Evolutionary conservation across 1,140 invertebrate species (phyloP).

Genomic region (Halesus radiatus): DNA sequence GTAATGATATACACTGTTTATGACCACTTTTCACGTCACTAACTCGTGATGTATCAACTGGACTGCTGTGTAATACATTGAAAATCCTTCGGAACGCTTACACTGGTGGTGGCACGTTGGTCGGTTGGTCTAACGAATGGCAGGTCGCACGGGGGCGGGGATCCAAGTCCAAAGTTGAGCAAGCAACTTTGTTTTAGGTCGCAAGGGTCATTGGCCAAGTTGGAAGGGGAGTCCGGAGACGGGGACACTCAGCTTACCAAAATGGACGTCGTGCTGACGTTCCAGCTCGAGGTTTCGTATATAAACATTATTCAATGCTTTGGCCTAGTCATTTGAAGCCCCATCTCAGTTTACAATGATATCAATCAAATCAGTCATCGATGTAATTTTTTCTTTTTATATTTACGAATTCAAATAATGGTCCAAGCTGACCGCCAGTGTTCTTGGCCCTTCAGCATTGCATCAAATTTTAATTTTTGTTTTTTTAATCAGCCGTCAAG

Average conservation of each 20-base stretch:
- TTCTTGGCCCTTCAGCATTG: too few species aligned
- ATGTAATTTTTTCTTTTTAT: too few species aligned
- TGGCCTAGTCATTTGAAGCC: background rate
- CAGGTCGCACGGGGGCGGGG: conserved; percentile 56
- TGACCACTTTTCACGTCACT: too few species aligned
- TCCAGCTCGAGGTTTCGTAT: conserved; percentile 91
- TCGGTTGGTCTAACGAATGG: background rate
- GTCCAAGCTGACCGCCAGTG: too few species aligned
- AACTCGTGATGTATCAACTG: too few species aligned
- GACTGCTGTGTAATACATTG: too few species aligned
- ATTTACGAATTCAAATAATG: too few species aligned
- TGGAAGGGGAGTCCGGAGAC: conserved; percentile 92
- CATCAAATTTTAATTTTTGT: too few species aligned
- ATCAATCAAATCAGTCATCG: background rate
- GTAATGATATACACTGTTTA: too few species aligned
- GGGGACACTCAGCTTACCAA: conserved; percentile 93
- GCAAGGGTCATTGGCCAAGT: conserved; percentile 92
- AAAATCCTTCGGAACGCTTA: too few species aligned
- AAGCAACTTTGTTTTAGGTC: conserved; percentile 80
- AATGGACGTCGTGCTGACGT: conserved; percentile 96
- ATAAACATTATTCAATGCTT: conserved; percentile 6
- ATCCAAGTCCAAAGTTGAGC: conserved; percentile 71
- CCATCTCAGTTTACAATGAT: background rate
- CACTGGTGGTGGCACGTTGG: conserved; percentile 50
- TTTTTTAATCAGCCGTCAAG: too few species aligned